phyloP scores from a whole-genome alignment of 2,888 invertebrate genomes.

The Therioaphis trifolii region DNA sequence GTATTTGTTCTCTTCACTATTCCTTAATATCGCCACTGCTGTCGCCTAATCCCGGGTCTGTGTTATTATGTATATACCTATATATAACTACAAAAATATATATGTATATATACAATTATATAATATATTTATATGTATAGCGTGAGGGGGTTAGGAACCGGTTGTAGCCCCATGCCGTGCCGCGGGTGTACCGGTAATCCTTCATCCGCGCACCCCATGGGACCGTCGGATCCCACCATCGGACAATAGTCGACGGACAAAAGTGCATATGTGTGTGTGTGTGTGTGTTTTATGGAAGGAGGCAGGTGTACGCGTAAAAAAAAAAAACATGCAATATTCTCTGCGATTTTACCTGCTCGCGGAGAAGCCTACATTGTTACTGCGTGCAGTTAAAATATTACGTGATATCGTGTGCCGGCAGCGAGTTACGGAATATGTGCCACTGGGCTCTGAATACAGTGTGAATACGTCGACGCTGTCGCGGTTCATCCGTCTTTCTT shows the following conservation, averaged over 20 bases:
- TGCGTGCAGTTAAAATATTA: neutral
- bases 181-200: constrained; percentile 46
- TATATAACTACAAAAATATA: neutral
- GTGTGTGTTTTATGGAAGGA: neutral
- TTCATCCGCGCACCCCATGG: constrained; percentile 50
- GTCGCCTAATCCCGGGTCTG: neutral
- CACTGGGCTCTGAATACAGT: neutral
- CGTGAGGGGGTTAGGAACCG: constrained; percentile 38
- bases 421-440: neutral
- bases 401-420: neutral
- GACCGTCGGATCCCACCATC: constrained; percentile 5
- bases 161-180: neutral
- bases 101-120: neutral
- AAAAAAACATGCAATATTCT: constrained; percentile 22
- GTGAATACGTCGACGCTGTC: neutral
- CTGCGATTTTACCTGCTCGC: neutral
- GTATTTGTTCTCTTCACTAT: neutral
- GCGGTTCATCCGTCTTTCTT: no score
- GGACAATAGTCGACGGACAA: neutral
- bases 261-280: neutral
- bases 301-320: neutral
- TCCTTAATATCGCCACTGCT: constrained; percentile 20
- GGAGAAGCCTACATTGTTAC: neutral
- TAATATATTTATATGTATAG: neutral
- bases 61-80: neutral